Percentiles rank a stretch among this genome's conserved stretches.
Conservation (phyloP, 2,113 vertebrate genomes). For the Pedionomus torquatus region DNA sequence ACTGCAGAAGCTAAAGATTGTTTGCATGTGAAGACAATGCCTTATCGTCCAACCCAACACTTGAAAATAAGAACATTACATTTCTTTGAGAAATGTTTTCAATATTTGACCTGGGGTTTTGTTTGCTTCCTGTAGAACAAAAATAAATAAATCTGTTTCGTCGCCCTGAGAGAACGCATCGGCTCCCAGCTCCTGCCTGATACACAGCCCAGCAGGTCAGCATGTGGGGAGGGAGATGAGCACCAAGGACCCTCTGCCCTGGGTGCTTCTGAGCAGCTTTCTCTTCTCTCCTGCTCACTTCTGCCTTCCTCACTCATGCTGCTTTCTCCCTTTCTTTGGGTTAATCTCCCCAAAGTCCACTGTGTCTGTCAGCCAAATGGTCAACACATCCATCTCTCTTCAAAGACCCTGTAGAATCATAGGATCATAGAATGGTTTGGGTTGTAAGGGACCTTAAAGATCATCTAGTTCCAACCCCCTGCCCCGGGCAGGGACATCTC, state of each 20-base stretch:
- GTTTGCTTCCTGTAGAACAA: fast-evolving
- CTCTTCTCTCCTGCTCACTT: fast-evolving
- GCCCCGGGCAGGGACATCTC: too few relatives aligned
- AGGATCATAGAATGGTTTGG: too few relatives aligned
- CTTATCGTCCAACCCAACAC: not conserved
- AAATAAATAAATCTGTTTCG: not conserved
- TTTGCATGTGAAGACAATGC: not conserved
- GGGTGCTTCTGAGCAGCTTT: not conserved
- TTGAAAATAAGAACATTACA: not conserved
- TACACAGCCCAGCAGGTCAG: not conserved
- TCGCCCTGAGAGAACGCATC: fast-evolving
- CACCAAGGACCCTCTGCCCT: fast-evolving
- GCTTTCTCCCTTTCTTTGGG: not conserved
- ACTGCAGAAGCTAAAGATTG: not conserved
- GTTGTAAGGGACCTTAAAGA: too few relatives aligned
- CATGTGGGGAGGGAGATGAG: not conserved
- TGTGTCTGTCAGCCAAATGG: fast-evolving
- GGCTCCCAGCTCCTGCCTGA: not conserved
- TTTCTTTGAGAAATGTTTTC: not conserved
- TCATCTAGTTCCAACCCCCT: too few relatives aligned
- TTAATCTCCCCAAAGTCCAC: not conserved
- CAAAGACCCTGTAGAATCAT: not conserved
- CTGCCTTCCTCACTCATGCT: not conserved
- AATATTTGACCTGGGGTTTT: not conserved
- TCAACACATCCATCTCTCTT: not conserved